A percentile compares a stretch with the other conserved stretches of the same genome.
These are phyloP conservation scores for Chrysotoxum bicinctum DNA, from an alignment of 2,888 invertebrate species.

Conservation along the genomic window DNA sequence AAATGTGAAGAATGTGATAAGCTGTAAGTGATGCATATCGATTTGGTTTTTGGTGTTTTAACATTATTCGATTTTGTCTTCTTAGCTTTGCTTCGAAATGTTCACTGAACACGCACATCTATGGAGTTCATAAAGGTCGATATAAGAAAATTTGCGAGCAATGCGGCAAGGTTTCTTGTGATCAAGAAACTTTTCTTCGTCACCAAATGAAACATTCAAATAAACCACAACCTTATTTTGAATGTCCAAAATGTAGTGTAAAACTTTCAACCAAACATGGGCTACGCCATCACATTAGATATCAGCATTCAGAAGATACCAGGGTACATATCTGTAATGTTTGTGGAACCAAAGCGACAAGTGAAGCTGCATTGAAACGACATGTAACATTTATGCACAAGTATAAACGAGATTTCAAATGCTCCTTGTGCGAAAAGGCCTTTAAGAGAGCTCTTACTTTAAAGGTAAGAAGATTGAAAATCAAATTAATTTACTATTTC, in stretches of 20 bases:
- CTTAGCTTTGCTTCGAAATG: slow-evolving; percentile 76
- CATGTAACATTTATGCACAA: slow-evolving; percentile 78
- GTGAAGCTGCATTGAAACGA: slow-evolving; percentile 75
- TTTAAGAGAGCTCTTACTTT: slow-evolving; percentile 77
- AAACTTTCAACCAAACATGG: slow-evolving; percentile 76
- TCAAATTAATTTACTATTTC: too few relatives aligned
- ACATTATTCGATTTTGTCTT: neutral
- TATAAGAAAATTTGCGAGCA: slow-evolving; percentile 78
- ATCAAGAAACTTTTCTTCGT: slow-evolving; percentile 75
- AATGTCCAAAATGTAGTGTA: slow-evolving; percentile 77
- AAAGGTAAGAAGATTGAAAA: slow-evolving; percentile 71
- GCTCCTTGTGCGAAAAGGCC: slow-evolving; percentile 78
- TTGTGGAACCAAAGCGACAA: slow-evolving; percentile 76
- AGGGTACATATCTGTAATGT: slow-evolving; percentile 76
- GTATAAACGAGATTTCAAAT: slow-evolving; percentile 76
- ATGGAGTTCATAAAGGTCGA: slow-evolving; percentile 77
- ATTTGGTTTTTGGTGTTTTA: neutral
- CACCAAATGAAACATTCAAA: slow-evolving; percentile 78
- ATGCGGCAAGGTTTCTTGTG: slow-evolving; percentile 78
- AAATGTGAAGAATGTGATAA: slow-evolving; percentile 77
- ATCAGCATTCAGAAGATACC: slow-evolving; percentile 76
- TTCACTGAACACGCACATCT: slow-evolving; percentile 76
- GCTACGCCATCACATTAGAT: slow-evolving; percentile 77
- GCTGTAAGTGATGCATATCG: slow-evolving; percentile 73
- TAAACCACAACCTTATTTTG: slow-evolving; percentile 74